Percentiles rank a stretch among this genome's conserved stretches.
phyloP scores from a whole-genome alignment of 1,140 invertebrate species.

The Drosophila bifasciata region DNA sequence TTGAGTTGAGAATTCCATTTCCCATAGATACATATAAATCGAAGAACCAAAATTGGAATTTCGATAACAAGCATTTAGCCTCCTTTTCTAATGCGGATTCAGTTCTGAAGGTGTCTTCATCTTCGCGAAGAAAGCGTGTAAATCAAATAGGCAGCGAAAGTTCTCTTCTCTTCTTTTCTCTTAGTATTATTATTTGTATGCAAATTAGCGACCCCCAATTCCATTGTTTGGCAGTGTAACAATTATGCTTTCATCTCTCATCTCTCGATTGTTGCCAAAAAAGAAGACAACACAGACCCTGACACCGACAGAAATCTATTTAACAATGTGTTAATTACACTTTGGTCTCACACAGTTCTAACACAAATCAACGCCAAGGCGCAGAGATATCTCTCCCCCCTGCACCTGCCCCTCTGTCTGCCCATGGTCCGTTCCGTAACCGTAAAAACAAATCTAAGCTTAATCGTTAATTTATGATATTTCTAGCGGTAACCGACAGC shows the following conservation, averaged over 20 bases:
- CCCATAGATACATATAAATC: constrained; percentile 42
- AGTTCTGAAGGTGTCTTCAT: not conserved
- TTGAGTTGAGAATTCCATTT: constrained; percentile 31
- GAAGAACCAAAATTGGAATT: constrained; percentile 45
- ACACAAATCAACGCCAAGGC: constrained; percentile 19
- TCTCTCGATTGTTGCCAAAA: constrained; percentile 46
- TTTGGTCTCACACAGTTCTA: constrained; percentile 38
- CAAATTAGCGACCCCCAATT: constrained; percentile 65
- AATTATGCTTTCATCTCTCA: constrained; percentile 59
- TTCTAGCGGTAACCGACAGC: constrained; percentile 73
- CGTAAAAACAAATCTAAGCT: constrained; percentile 75
- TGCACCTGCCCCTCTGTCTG: not conserved
- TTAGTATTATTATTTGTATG: constrained; percentile 72
- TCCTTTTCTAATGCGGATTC: constrained; percentile 8
- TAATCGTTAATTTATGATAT: constrained; percentile 81
- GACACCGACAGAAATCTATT: constrained; percentile 38
- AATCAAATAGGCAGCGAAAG: constrained; percentile 71
- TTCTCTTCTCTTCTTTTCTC: constrained; percentile 38
- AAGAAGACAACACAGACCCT: constrained; percentile 8
- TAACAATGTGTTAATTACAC: constrained; percentile 78
- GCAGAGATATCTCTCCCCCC: not conserved
- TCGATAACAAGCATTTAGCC: constrained; percentile 55
- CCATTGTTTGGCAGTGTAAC: constrained; percentile 59
- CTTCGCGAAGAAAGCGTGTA: constrained; percentile 75
- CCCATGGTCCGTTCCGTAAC: constrained; percentile 25